phyloP scores from a whole-genome alignment of 2,797 vertebrate species.

The Periophthalmus magnuspinnatus region DNA sequence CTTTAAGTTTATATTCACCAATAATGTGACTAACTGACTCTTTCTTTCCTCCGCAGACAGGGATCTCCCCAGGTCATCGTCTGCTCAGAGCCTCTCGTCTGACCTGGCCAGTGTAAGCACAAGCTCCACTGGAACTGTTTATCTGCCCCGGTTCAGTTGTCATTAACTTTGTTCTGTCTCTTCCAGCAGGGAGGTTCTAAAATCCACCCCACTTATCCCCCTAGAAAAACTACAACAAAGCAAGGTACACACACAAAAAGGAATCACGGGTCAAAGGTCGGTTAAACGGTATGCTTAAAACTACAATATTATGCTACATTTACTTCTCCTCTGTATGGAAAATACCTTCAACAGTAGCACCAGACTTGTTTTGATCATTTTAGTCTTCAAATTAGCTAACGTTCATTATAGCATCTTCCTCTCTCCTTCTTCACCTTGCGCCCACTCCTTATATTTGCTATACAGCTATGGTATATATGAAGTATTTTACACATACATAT shows the following conservation, averaged over 20 bases:
- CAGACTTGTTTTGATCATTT: too few relatives aligned
- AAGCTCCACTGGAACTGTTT: constrained; percentile 26
- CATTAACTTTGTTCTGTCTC: neutral
- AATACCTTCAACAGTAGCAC: too few relatives aligned
- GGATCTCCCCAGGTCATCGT: constrained; percentile 30
- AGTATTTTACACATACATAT: too few relatives aligned
- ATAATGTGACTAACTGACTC: neutral
- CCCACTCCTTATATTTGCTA: too few relatives aligned
- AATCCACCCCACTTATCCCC: constrained; percentile 18
- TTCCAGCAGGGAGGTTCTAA: constrained; percentile 32
- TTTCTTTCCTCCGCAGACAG: constrained; percentile 55
- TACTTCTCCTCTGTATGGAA: neutral
- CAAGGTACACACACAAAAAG: constrained; percentile 39
- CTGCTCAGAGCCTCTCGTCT: constrained; percentile 28
- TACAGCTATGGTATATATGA: too few relatives aligned
- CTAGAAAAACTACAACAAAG: constrained; percentile 25
- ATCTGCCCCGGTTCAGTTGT: neutral
- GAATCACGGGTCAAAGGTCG: neutral
- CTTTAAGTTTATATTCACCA: constrained; percentile 12
- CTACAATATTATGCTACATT: neutral
- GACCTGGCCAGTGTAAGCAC: constrained; percentile 39
- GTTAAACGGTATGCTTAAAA: neutral
- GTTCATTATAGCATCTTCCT: too few relatives aligned
- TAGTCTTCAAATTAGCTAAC: too few relatives aligned
- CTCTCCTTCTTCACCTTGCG: too few relatives aligned